These are phyloP conservation scores for Hermaeophaga mercurialis DNA, from an alignment of 2,888 invertebrate species.

Conservation along the genomic window DNA sequence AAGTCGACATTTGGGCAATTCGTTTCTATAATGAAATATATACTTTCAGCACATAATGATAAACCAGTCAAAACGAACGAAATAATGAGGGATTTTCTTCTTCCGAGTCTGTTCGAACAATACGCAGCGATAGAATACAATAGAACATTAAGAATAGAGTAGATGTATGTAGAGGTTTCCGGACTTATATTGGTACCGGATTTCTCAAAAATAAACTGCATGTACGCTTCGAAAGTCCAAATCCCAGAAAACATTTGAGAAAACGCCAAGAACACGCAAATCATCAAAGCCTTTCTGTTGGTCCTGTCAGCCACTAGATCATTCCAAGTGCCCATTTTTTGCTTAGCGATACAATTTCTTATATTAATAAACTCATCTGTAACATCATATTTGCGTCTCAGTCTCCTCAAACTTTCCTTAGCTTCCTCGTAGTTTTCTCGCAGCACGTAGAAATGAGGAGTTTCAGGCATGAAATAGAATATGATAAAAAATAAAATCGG, in stretches of 20 bases:
- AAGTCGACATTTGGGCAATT: constrained; percentile 38
- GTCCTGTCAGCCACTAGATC: constrained; percentile 44
- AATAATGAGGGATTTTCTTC: constrained; percentile 39
- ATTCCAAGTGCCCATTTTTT: constrained; percentile 47
- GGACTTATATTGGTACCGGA: constrained; percentile 43
- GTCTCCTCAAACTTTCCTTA: constrained; percentile 37
- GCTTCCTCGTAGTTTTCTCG: constrained; percentile 41
- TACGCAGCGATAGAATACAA: constrained; percentile 32
- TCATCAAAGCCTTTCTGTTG: constrained; percentile 45
- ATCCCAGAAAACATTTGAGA: constrained; percentile 48
- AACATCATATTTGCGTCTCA: constrained; percentile 41
- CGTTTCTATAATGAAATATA: constrained; percentile 44
- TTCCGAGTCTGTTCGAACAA: constrained; percentile 41
- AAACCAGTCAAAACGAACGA: constrained; percentile 41
- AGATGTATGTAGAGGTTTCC: constrained; percentile 36
- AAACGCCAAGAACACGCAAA: constrained; percentile 43
- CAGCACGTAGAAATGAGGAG: constrained; percentile 45
- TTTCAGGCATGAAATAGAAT: constrained; percentile 67
- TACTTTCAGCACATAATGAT: constrained; percentile 19
- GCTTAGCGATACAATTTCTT: constrained; percentile 46
- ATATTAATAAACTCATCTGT: constrained; percentile 43
- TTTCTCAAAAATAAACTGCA: constrained; percentile 48
- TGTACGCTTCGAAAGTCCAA: constrained; percentile 42
- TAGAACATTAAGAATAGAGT: constrained; percentile 26
- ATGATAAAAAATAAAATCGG: constrained; percentile 63